These are phyloP conservation scores for Torymus aiolomorphi DNA, from an alignment of 2,888 invertebrate genomes.

Conservation along the genomic window DNA sequence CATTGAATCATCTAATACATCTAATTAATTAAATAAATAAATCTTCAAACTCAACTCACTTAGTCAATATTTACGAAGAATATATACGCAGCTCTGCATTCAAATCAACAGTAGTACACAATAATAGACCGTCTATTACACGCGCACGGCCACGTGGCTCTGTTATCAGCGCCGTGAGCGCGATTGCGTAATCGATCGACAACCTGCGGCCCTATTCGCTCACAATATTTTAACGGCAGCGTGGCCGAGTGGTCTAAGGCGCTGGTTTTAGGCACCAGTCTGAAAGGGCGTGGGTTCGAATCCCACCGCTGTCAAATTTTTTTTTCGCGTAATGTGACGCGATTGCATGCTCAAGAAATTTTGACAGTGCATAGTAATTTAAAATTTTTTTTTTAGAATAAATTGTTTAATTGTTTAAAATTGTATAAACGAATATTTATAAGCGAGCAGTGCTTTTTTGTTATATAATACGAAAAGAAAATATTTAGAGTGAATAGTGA, in stretches of 20 bases:
- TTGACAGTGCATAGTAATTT: background rate
- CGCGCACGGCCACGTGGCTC: background rate
- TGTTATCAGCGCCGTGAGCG: background rate
- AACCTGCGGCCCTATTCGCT: background rate
- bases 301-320: constrained; percentile 78
- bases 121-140: no score
- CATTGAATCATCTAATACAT: no score
- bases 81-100: no score
- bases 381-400: background rate
- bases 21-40: no score
- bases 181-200: background rate
- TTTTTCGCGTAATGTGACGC: constrained; percentile 40
- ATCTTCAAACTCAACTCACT: no score
- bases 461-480: no score
- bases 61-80: no score
- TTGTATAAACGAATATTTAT: no score
- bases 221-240: constrained; percentile 70
- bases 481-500: no score
- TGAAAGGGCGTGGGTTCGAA: constrained; percentile 81
- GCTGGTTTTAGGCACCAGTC: constrained; percentile 82
- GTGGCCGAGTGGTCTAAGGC: constrained; percentile 82
- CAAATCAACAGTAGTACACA: no score
- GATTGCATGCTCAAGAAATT: background rate
- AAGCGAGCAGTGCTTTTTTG: no score
- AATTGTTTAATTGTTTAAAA: no score